Evolutionary conservation across 2,797 vertebrate species (phyloP).

Genomic region (Fistularia commersonii): DNA sequence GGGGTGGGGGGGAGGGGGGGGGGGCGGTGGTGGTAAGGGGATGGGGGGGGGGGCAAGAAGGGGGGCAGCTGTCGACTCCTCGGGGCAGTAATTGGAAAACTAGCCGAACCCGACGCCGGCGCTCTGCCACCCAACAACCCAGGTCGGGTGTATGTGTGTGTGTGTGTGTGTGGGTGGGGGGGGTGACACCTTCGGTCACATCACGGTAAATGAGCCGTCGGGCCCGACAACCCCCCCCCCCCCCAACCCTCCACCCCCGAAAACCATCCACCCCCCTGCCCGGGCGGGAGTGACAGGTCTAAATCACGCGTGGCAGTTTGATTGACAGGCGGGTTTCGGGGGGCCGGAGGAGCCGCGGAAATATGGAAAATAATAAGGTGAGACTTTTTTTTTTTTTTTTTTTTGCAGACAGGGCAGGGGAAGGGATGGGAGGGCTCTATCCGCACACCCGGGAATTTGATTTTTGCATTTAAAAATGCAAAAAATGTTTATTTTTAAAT

Average conservation of each 20-base stretch:
- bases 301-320: constrained; percentile 71
- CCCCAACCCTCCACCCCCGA: neutral
- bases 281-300: constrained; percentile 55
- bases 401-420: constrained; percentile 20
- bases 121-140: constrained; percentile 9
- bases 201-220: constrained; percentile 60
- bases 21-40: constrained; percentile 35
- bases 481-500: too few species aligned
- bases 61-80: constrained; percentile 72
- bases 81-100: constrained; percentile 75
- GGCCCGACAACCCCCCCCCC: too few species aligned
- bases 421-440: neutral
- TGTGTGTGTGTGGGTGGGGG: constrained; percentile 19
- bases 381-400: constrained; percentile 59
- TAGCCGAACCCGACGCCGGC: constrained; percentile 53
- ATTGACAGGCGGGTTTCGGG: constrained; percentile 56
- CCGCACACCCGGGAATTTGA: too few species aligned
- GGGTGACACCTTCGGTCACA: constrained; percentile 59
- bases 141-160: too few species aligned
- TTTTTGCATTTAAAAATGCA: too few species aligned
- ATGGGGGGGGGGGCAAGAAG: too few species aligned
- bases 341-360: constrained; percentile 53
- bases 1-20: constrained; percentile 16
- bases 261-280: constrained; percentile 8
- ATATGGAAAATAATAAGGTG: constrained; percentile 75